phyloP scores from a whole-genome alignment of 2,888 invertebrate genomes.

The Furcula furcula region DNA sequence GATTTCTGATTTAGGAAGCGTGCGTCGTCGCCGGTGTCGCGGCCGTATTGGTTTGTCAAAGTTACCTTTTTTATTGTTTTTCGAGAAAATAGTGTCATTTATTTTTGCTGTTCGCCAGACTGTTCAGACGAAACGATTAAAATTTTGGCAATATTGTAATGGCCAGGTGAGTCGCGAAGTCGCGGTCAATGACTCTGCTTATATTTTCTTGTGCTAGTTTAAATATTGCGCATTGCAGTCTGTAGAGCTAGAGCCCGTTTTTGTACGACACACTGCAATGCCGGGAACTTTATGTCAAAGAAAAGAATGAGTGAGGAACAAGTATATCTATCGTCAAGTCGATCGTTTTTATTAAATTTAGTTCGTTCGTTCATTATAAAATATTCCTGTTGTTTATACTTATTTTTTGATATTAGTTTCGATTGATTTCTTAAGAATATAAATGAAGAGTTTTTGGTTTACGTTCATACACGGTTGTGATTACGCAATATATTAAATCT shows the following conservation, averaged over 20 bases:
- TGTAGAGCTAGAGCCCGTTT: too few species aligned
- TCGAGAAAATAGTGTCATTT: conserved; percentile 5
- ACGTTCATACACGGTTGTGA: too few species aligned
- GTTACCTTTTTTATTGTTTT: conserved; percentile 17
- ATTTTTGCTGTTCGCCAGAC: conserved; percentile 10
- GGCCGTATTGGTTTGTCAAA: too few species aligned
- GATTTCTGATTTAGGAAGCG: conserved; percentile 25
- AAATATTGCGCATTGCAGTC: conserved; percentile 35
- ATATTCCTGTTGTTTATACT: conserved; percentile 20
- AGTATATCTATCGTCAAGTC: too few species aligned
- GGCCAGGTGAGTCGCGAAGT: conserved; percentile 13
- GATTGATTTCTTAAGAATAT: too few species aligned
- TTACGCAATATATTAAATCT: too few species aligned
- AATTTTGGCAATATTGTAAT: conserved; percentile 21
- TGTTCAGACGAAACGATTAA: conserved; percentile 16
- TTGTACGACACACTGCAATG: conserved; percentile 27
- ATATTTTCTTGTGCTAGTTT: conserved; percentile 29
- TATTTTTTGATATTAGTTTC: too few species aligned
- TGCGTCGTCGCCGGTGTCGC: conserved; percentile 14
- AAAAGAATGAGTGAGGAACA: conserved; percentile 8
- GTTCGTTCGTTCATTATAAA: conserved; percentile 10
- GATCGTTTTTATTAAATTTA: too few species aligned
- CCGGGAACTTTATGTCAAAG: conserved; percentile 24
- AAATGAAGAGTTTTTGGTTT: too few species aligned
- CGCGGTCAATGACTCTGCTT: conserved; percentile 27